phyloP scores from a whole-genome alignment of 2,797 vertebrate genomes.

The Sarcophilus harrisii region DNA sequence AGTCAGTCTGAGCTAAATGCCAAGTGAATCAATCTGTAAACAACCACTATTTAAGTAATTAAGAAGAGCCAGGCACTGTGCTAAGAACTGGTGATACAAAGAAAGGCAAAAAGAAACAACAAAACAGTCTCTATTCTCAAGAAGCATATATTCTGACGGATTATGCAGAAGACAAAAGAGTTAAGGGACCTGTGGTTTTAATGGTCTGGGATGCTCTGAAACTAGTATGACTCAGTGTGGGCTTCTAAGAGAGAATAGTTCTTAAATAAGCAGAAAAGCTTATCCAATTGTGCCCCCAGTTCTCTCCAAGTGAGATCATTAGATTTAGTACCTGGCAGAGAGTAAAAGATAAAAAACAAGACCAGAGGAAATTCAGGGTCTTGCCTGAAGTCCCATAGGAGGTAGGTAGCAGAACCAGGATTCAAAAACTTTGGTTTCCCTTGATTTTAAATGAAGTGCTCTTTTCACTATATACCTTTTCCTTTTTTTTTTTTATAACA shows the following conservation, averaged over 20 bases:
- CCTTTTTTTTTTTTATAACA: not conserved
- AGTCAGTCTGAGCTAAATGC: not conserved
- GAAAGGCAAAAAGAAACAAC: not conserved
- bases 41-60: not conserved
- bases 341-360: not conserved
- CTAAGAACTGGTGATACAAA: not conserved
- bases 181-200: not conserved
- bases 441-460: not conserved
- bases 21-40: not conserved
- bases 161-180: not conserved
- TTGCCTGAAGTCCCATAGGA: not conserved
- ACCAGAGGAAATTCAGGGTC: not conserved
- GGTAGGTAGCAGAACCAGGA: not conserved
- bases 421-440: not conserved
- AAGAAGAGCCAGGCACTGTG: not conserved
- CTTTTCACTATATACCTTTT: not conserved
- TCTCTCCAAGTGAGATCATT: not conserved
- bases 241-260: not conserved
- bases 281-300: not conserved
- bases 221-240: not conserved
- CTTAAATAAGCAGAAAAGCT: not conserved
- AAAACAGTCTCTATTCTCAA: not conserved
- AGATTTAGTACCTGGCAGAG: not conserved
- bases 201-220: not conserved
- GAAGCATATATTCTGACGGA: not conserved